phyloP scores from a whole-genome alignment of 1,140 invertebrate genomes.

The Helicoverpa zea region DNA sequence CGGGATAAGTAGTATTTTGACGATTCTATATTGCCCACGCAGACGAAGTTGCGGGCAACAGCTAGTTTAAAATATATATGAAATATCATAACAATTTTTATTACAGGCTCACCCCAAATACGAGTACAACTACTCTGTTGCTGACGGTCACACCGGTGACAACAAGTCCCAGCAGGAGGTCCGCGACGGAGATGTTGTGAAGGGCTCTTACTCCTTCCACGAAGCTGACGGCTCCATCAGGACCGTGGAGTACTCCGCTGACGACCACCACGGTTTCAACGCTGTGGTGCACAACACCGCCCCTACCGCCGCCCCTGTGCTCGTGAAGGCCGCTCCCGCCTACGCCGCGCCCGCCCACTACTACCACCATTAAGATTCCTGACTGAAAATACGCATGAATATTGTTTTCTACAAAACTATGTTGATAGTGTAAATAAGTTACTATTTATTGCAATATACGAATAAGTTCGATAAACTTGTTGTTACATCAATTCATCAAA shows the following conservation, averaged over 20 bases:
- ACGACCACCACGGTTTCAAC: slow-evolving; percentile 69
- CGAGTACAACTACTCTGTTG: slow-evolving; percentile 52
- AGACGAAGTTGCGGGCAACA: no score
- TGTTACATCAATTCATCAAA: neutral
- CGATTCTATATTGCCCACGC: no score
- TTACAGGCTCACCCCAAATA: slow-evolving; percentile 65
- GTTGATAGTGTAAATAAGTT: slow-evolving; percentile 23
- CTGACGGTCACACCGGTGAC: slow-evolving; percentile 60
- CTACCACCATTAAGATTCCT: slow-evolving; percentile 59
- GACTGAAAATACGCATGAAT: slow-evolving; percentile 13
- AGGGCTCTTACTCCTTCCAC: slow-evolving; percentile 86
- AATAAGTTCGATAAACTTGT: slow-evolving; percentile 27
- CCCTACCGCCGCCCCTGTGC: slow-evolving; percentile 59
- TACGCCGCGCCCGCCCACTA: slow-evolving; percentile 55
- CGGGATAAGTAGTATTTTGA: no score
- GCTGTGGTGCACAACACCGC: slow-evolving; percentile 51
- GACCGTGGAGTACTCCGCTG: slow-evolving; percentile 87
- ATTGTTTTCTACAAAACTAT: neutral
- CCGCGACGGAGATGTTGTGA: slow-evolving; percentile 80
- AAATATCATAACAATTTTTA: no score
- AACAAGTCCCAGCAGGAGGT: slow-evolving; percentile 77
- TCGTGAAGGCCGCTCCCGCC: slow-evolving; percentile 55
- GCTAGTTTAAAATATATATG: no score
- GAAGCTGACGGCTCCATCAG: slow-evolving; percentile 87
- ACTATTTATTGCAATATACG: slow-evolving; percentile 54